Evolutionary conservation across 2,113 vertebrate genomes (phyloP).

Genomic region (Thryonomys swinderianus): DNA sequence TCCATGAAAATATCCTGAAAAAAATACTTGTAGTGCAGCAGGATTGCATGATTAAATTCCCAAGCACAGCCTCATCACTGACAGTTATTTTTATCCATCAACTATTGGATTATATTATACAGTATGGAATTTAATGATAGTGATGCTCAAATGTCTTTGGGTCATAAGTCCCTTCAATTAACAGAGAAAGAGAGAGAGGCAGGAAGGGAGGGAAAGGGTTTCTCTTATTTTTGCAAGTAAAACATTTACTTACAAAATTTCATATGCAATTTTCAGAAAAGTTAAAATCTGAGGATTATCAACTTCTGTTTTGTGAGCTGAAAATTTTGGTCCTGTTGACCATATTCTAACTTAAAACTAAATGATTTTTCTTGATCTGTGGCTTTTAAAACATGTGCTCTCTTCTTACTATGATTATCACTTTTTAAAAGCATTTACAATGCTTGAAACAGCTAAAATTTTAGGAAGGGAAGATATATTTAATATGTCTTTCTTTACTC

Average conservation of each 20-base stretch:
- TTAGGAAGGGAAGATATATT: not conserved
- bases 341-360: not conserved
- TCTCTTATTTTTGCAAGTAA: not conserved
- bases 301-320: not conserved
- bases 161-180: not conserved
- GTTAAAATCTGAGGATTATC: not conserved
- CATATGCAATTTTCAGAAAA: not conserved
- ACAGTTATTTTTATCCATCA: not conserved
- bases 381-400: not conserved
- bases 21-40: slow-evolving; percentile 19
- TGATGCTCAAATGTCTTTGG: not conserved
- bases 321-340: not conserved
- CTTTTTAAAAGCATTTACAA: not conserved
- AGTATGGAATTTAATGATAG: not conserved
- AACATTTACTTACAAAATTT: not conserved
- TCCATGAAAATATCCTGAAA: not conserved
- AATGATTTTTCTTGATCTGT: not conserved
- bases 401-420: not conserved
- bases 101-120: not conserved
- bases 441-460: not conserved
- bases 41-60: slow-evolving; percentile 42
- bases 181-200: not conserved
- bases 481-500: not conserved
- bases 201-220: too few species aligned
- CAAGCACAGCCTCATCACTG: not conserved